phyloP scores from a whole-genome alignment of 1,140 invertebrate genomes.

The Acromyrmex charruanus region DNA sequence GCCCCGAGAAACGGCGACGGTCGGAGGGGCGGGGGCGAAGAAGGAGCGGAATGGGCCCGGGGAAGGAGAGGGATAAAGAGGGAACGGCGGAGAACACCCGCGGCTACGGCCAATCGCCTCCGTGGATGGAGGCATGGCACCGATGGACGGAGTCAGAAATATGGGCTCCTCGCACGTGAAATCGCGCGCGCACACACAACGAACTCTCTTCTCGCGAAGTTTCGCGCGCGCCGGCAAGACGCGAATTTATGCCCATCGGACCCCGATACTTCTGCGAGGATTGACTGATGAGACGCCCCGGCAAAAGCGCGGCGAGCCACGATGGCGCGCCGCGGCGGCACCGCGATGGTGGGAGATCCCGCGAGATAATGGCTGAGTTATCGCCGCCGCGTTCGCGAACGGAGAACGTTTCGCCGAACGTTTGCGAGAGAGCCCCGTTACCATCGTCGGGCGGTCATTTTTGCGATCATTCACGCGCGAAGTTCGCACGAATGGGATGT shows the following conservation, averaged over 20 bases:
- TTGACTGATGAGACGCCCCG: constrained; percentile 64
- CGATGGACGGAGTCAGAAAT: constrained; percentile 77
- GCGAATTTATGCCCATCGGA: constrained; percentile 67
- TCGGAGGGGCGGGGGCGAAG: constrained; percentile 52
- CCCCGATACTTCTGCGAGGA: constrained; percentile 67
- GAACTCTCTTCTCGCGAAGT: constrained; percentile 66
- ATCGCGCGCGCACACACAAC: constrained; percentile 60
- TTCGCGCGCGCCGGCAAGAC: constrained; percentile 62
- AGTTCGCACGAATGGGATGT: background rate
- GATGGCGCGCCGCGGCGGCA: constrained; percentile 34
- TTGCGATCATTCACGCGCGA: constrained; percentile 29
- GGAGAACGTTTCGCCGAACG: constrained; percentile 4
- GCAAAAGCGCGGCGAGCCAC: constrained; percentile 56
- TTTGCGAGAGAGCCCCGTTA: constrained; percentile 26
- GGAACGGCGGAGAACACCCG: constrained; percentile 65
- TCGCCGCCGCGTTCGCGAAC: constrained; percentile 34
- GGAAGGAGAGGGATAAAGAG: constrained; percentile 58
- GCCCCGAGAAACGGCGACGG: constrained; percentile 14
- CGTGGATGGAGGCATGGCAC: constrained; percentile 68
- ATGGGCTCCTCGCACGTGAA: constrained; percentile 78
- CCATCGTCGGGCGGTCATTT: constrained; percentile 17
- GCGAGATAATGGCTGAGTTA: constrained; percentile 61
- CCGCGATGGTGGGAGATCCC: constrained; percentile 52
- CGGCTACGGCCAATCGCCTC: constrained; percentile 77
- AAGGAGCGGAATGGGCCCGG: constrained; percentile 59